A percentile compares a stretch with the other conserved stretches of the same genome.
These are phyloP conservation scores for Agrilus cyanescens DNA, from an alignment of 2,888 invertebrate species.

Conservation along the genomic window DNA sequence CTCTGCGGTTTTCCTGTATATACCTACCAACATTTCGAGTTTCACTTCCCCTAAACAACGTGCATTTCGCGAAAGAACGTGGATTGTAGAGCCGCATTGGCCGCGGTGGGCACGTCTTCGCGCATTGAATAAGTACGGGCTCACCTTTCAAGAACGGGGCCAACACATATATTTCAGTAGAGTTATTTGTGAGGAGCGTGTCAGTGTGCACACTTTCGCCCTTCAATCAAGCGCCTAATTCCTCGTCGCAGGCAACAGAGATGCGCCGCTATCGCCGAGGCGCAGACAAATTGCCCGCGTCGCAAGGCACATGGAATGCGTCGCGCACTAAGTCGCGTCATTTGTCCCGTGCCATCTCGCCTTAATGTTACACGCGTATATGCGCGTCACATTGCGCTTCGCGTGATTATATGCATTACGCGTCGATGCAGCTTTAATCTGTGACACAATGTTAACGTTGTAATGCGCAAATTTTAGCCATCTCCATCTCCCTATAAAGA, in stretches of 20 bases:
- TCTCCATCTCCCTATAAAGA: no score
- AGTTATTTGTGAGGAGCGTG: slow-evolving; percentile 33
- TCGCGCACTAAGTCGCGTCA: slow-evolving; percentile 24
- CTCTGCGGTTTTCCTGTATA: no score
- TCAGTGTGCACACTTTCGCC: slow-evolving; percentile 32
- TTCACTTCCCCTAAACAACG: no score
- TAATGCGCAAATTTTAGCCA: not conserved
- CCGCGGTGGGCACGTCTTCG: slow-evolving; percentile 1
- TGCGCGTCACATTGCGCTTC: no score
- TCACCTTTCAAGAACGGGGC: slow-evolving; percentile 22
- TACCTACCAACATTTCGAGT: no score
- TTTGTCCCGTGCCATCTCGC: slow-evolving; percentile 23
- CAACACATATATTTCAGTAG: slow-evolving; percentile 23
- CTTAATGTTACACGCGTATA: slow-evolving; percentile 1
- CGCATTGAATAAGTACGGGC: slow-evolving; percentile 12
- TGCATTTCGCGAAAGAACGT: no score
- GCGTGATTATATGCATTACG: no score
- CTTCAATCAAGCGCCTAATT: slow-evolving; percentile 32
- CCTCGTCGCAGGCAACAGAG: slow-evolving; percentile 19
- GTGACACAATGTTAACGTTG: not conserved
- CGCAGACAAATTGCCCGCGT: slow-evolving; percentile 30
- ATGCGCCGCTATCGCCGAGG: slow-evolving; percentile 9
- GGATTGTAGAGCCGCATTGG: no score
- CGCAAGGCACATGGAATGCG: slow-evolving; percentile 25
- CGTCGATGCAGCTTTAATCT: no score